These are phyloP conservation scores for Mormyrus proboscirostris DNA, from an alignment of 2,797 vertebrate species.

Conservation along the genomic window DNA sequence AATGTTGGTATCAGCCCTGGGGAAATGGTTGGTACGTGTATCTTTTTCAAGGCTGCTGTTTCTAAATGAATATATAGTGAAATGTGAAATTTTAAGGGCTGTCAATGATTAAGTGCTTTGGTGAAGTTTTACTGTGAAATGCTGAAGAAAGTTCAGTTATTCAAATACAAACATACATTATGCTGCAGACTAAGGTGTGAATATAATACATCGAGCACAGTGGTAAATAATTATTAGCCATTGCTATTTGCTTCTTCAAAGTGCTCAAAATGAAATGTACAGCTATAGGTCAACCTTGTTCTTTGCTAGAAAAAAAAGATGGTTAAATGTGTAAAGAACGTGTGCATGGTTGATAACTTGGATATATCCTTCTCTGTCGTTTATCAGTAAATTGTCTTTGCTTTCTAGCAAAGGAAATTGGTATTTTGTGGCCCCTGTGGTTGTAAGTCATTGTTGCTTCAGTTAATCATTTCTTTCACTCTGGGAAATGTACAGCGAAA, in stretches of 20 bases:
- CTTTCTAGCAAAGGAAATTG: conserved; percentile 6
- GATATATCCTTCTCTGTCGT: neutral
- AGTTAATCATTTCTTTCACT: neutral
- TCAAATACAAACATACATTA: neutral
- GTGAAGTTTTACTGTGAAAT: neutral
- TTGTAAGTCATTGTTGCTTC: conserved; percentile 2
- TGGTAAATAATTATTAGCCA: neutral
- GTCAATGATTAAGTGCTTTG: neutral
- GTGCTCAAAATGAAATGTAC: neutral
- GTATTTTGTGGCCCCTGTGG: neutral
- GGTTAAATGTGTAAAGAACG: neutral
- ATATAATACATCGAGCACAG: neutral
- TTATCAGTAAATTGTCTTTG: neutral
- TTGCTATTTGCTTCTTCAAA: neutral
- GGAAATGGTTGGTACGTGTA: neutral
- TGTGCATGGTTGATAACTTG: neutral
- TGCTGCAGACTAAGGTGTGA: neutral
- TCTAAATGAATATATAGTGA: neutral
- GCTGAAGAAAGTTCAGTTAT: neutral
- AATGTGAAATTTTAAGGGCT: neutral
- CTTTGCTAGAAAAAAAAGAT: neutral
- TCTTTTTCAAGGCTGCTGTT: neutral
- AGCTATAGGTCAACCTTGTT: neutral
- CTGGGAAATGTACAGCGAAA: conserved; percentile 13
- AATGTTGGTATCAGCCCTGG: neutral